Base-by-base conservation (phyloP, 2,113 vertebrate species). In the Vireo altiloquus region DNA sequence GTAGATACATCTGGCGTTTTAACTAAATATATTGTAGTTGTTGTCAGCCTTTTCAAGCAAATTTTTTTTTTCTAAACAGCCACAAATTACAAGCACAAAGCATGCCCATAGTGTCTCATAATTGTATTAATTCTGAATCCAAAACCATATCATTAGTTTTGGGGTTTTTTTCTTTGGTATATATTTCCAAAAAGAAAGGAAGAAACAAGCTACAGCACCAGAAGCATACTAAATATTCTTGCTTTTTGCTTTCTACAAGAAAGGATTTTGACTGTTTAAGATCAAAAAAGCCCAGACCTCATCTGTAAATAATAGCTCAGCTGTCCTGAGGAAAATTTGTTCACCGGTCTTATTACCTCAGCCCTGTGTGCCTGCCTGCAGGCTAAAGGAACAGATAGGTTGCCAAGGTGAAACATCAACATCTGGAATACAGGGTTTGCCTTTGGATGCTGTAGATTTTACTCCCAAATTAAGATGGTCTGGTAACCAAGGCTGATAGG, bases 1-100 rank as follows among this genome's bases (percentile, higher is more conserved):
- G 28, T 80, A 92, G 59, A 60, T 94, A 93, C 60, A 63, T 90
- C 71, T 95, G 60, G 16, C 86, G 52, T 59, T 94, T 89, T 84
- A 91, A 75, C 56, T 92, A 71, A 90, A 84, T 94, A 49, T 60
- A 87, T 40, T 65, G 72, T 78, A 91, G 44, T 65, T 91, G 46
- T 82, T 90, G 47, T 92, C 95, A 92, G 71, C 37, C 56, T 91
- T 87, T 94, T 61, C n/a, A 68, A 89, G 61, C 7, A 59, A 84
- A 92, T 68, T 1, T 25, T 87, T 81, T 25, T 75, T 91, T 91
- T 91, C 40, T 57, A 79, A 87, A 82, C 79, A 76, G 49, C 77
- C 68, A 93, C 24, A 85, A 64, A 81, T 93, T 87, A 50, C 69
- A 87, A 91, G 71, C 25, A 63, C 19, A 92, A 81, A 47, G 52